Percentiles rank a stretch among this genome's conserved stretches.
These are phyloP conservation scores for Bubo bubo DNA, from an alignment of 2,113 vertebrate genomes.

Conservation along the genomic window DNA sequence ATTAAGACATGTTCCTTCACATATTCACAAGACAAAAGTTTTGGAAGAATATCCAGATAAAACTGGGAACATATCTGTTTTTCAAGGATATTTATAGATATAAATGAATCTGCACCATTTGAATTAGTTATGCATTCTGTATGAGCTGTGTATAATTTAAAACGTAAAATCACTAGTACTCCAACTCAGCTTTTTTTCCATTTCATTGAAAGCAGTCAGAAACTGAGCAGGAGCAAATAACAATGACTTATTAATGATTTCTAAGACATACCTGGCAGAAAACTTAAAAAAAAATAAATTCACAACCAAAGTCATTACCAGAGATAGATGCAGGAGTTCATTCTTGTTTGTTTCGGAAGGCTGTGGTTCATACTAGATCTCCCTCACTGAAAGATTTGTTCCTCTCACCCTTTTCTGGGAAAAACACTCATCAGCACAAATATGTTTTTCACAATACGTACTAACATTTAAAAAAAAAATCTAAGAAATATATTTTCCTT, in stretches of 20 bases:
- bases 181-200: not conserved
- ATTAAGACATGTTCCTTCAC: not conserved
- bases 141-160: not conserved
- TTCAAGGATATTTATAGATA: not conserved
- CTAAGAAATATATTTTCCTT: not conserved
- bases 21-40: not conserved
- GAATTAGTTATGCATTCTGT: not conserved
- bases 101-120: not conserved
- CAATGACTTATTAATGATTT: not conserved
- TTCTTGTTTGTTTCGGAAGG: not conserved
- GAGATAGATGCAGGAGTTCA: not conserved
- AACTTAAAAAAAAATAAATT: not conserved
- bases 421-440: not conserved
- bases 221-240: not conserved
- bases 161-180: not conserved
- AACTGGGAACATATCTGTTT: not conserved
- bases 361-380: not conserved
- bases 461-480: not conserved
- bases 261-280: not conserved
- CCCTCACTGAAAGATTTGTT: not conserved
- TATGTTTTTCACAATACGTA: not conserved
- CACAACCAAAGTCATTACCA: not conserved
- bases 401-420: not conserved
- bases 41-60: not conserved
- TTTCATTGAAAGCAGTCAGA: not conserved